Percentiles rank a stretch among this genome's conserved stretches.
Evolutionary conservation across 2,797 vertebrate genomes (phyloP).

Genomic region (Semaprochilodus insignis): DNA sequence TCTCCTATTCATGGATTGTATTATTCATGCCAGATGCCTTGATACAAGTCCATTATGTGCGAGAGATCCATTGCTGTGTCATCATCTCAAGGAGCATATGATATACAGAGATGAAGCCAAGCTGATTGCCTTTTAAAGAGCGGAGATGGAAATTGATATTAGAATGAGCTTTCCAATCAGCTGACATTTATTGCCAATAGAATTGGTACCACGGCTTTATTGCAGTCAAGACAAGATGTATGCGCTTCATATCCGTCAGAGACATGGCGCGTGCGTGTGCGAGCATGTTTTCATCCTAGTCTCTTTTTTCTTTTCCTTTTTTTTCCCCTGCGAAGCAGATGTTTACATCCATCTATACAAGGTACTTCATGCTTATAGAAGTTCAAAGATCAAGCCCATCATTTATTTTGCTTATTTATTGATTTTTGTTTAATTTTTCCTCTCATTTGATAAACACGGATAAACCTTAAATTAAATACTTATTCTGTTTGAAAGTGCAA

Average conservation of each 20-base stretch:
- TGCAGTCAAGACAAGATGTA: conserved; percentile 82
- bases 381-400: conserved; percentile 36
- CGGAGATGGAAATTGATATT: conserved; percentile 86
- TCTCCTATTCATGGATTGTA: conserved; percentile 81
- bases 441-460: conserved; percentile 27
- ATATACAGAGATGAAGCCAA: conserved; percentile 82
- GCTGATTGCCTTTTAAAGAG: conserved; percentile 86
- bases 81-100: conserved; percentile 85
- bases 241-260: conserved; percentile 79
- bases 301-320: conserved; percentile 4
- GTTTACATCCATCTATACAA: conserved; percentile 48
- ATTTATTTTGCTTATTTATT: conserved; percentile 22
- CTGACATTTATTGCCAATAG: conserved; percentile 83
- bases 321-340: conserved; percentile 35
- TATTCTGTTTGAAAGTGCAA: background rate
- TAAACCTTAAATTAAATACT: conserved; percentile 27
- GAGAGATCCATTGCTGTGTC: conserved; percentile 82
- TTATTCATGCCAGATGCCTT: conserved; percentile 84
- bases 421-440: background rate
- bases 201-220: conserved; percentile 80
- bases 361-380: conserved; percentile 24
- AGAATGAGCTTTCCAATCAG: conserved; percentile 87
- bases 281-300: conserved; percentile 50
- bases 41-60: conserved; percentile 83
- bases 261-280: conserved; percentile 64